These are phyloP conservation scores for Tuberolachnus salignus DNA, from an alignment of 2,888 invertebrate genomes.

Conservation along the genomic window DNA sequence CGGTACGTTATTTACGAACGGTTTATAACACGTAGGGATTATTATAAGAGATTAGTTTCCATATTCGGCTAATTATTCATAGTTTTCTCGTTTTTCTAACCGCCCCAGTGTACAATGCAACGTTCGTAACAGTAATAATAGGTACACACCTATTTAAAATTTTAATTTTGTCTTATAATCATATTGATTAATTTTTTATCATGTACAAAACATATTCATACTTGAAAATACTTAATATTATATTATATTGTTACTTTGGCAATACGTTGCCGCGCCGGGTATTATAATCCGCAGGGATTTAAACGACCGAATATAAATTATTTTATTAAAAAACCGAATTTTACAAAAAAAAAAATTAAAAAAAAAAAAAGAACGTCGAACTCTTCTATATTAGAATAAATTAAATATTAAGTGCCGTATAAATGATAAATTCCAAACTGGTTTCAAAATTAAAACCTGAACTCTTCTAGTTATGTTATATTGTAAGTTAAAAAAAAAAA, in stretches of 20 bases:
- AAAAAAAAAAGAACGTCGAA: neutral
- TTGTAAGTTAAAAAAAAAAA: too few species aligned
- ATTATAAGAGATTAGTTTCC: neutral
- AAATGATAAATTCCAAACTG: conserved; percentile 36
- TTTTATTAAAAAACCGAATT: neutral
- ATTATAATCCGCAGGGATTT: too few species aligned
- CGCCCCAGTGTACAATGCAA: too few species aligned
- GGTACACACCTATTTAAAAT: too few species aligned
- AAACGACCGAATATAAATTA: neutral
- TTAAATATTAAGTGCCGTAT: neutral
- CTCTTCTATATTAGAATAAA: neutral
- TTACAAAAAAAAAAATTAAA: neutral
- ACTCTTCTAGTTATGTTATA: neutral
- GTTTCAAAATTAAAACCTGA: conserved; percentile 26
- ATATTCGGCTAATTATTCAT: neutral
- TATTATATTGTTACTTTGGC: too few species aligned
- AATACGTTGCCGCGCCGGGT: too few species aligned
- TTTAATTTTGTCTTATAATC: neutral
- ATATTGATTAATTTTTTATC: too few species aligned
- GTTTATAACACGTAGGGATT: too few species aligned
- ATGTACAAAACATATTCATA: too few species aligned
- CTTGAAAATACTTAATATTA: too few species aligned
- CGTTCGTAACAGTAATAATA: too few species aligned
- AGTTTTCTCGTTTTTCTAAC: neutral
- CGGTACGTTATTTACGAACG: too few species aligned